These are phyloP conservation scores for Sebastes schlegelii DNA, from an alignment of 2,113 vertebrate genomes.

Conservation along the genomic window DNA sequence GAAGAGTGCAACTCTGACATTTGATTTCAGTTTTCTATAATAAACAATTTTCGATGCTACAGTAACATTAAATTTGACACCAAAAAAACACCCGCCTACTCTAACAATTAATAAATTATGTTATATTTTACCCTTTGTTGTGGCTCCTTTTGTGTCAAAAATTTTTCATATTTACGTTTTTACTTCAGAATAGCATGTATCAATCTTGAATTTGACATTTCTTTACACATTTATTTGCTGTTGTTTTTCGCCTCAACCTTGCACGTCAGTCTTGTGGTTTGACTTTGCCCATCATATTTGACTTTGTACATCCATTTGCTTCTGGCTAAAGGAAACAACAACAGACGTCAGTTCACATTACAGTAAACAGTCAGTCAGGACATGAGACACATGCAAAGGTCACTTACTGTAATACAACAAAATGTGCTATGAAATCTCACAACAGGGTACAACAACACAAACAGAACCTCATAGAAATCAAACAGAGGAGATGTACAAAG, in stretches of 20 bases:
- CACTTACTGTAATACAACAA: background rate
- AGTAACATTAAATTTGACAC: background rate
- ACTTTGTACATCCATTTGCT: constrained; percentile 42
- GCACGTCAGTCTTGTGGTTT: constrained; percentile 11
- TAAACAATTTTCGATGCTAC: background rate
- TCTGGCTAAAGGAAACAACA: constrained; percentile 31
- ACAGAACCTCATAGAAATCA: constrained; percentile 2
- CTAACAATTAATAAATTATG: background rate
- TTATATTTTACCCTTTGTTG: background rate
- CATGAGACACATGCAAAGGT: constrained; percentile 9
- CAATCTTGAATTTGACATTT: background rate
- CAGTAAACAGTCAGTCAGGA: constrained; percentile 24
- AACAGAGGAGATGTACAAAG: background rate
- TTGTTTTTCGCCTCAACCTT: constrained; percentile 1
- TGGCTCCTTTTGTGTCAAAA: background rate
- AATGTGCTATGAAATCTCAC: background rate
- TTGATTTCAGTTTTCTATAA: background rate
- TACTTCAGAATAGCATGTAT: background rate
- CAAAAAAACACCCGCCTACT: background rate
- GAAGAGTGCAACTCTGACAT: background rate
- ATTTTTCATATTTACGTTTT: background rate
- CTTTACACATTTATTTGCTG: background rate
- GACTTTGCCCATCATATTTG: constrained; percentile 37
- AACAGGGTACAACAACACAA: constrained; percentile 8
- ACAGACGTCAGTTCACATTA: constrained; percentile 25